A percentile compares a stretch with the other conserved stretches of the same genome.
Conservation (phyloP, 1,140 invertebrate genomes). For the Araneus ventricosus region DNA sequence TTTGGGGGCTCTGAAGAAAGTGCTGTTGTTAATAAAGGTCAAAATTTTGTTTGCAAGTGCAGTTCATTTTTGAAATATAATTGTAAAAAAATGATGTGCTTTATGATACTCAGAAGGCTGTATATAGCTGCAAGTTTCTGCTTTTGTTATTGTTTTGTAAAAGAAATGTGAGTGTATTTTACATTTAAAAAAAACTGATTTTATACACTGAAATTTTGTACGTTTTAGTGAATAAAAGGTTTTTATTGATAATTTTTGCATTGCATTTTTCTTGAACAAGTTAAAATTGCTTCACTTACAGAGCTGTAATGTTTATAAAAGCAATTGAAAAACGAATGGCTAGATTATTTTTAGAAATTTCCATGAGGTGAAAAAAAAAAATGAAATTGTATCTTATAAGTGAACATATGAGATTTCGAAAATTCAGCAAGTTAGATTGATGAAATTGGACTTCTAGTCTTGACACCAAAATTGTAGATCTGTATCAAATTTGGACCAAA, state of each 20-base stretch:
- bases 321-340: no score
- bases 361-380: no score
- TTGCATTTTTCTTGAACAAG: neutral
- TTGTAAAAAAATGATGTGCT: neutral
- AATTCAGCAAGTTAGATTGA: no score
- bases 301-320: neutral
- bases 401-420: no score
- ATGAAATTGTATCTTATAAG: neutral
- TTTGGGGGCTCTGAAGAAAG: neutral
- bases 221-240: neutral
- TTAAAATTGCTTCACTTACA: neutral
- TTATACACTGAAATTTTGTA: slow-evolving; percentile 1
- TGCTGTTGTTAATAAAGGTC: neutral
- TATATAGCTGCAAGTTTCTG: neutral
- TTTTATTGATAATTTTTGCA: neutral
- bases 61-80: no score
- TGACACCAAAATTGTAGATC: no score
- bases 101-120: neutral
- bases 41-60: neutral
- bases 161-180: neutral
- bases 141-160: slow-evolving; percentile 2
- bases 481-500: no score
- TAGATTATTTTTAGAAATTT: no score
- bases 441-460: no score
- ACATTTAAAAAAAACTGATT: neutral